Conservation (phyloP, 2,797 vertebrate genomes). For the Chromis chromis region DNA sequence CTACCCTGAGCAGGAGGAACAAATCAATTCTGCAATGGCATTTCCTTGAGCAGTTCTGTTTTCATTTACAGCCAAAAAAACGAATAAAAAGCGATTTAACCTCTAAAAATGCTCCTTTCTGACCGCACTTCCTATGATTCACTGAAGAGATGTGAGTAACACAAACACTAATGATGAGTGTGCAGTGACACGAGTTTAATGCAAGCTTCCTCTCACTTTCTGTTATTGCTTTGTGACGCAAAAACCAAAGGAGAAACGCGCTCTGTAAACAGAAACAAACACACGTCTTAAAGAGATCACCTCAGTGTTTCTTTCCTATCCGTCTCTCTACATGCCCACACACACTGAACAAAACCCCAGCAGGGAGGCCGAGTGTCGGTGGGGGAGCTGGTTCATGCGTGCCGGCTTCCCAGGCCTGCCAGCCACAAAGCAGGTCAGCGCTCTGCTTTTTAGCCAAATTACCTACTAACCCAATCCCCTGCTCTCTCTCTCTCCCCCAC, state of each 20-base stretch:
- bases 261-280: slow-evolving; percentile 49
- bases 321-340: slow-evolving; percentile 67
- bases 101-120: slow-evolving; percentile 31
- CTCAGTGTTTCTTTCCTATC: slow-evolving; percentile 28
- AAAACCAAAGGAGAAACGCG: slow-evolving; percentile 16
- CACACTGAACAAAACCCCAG: slow-evolving; percentile 80
- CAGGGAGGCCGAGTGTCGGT: slow-evolving; percentile 63
- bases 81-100: slow-evolving; percentile 38
- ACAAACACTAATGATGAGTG: slow-evolving; percentile 59
- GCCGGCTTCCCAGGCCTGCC: slow-evolving; percentile 60
- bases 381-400: slow-evolving; percentile 64
- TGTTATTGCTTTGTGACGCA: slow-evolving; percentile 10
- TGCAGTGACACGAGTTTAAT: slow-evolving; percentile 52
- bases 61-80: slow-evolving; percentile 55
- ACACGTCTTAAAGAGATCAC: background rate
- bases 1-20: background rate
- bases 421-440: slow-evolving; percentile 73
- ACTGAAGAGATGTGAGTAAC: slow-evolving; percentile 67
- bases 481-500: slow-evolving; percentile 8
- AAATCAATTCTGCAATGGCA: background rate
- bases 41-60: slow-evolving; percentile 50
- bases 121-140: slow-evolving; percentile 80
- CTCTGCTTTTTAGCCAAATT: slow-evolving; percentile 77
- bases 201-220: slow-evolving; percentile 67
- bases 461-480: slow-evolving; percentile 75